A percentile compares a stretch with the other conserved stretches of the same genome.
phyloP scores from a whole-genome alignment of 1,140 invertebrate genomes.

The Pseudomyrmex cubaensis region DNA sequence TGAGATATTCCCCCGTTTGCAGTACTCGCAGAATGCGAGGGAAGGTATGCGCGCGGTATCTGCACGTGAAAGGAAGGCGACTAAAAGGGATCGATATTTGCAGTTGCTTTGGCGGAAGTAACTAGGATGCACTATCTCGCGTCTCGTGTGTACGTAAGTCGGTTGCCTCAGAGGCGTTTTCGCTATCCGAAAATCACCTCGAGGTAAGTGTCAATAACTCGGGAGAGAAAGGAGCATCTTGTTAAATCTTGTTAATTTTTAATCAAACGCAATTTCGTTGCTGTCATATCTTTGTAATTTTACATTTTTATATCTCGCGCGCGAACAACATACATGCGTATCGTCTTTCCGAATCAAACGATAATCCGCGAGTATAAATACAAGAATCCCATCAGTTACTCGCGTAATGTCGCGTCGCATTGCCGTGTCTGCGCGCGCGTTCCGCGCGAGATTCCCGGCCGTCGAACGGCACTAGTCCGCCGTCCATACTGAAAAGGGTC shows the following conservation, averaged over 20 bases:
- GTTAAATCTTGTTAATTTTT: no score
- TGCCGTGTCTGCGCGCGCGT: slow-evolving; percentile 53
- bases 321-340: no score
- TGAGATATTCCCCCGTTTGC: slow-evolving; percentile 35
- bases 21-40: slow-evolving; percentile 28
- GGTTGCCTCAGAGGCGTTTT: neutral
- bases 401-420: slow-evolving; percentile 23
- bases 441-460: slow-evolving; percentile 35
- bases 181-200: slow-evolving; percentile 16
- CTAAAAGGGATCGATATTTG: slow-evolving; percentile 56
- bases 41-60: slow-evolving; percentile 43
- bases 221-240: no score
- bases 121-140: slow-evolving; percentile 38
- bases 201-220: neutral
- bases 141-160: slow-evolving; percentile 9
- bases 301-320: no score
- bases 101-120: slow-evolving; percentile 49
- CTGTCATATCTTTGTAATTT: neutral
- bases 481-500: slow-evolving; percentile 58
- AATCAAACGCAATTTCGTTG: neutral
- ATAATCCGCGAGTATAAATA: slow-evolving; percentile 22
- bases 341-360: no score
- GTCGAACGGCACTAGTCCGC: slow-evolving; percentile 61
- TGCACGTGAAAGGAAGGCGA: slow-evolving; percentile 50
- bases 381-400: slow-evolving; percentile 42